These are phyloP conservation scores for Zosterops pallidus DNA, from an alignment of 2,113 vertebrate genomes.

Conservation along the genomic window DNA sequence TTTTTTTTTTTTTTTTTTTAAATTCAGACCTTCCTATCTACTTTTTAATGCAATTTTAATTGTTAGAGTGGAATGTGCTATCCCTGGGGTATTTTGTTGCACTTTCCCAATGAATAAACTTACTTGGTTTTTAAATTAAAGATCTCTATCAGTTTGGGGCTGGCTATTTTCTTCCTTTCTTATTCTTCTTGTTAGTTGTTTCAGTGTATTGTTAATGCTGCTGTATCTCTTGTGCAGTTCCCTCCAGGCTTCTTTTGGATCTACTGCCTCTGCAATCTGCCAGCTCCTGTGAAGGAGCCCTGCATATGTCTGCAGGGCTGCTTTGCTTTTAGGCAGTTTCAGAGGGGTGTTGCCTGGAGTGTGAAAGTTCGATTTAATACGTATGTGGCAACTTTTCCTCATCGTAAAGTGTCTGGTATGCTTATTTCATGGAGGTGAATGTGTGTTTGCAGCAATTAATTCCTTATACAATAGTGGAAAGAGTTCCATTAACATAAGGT, in stretches of 20 bases:
- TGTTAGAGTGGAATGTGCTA: slow-evolving; percentile 46
- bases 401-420: neutral
- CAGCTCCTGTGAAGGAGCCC: neutral
- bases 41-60: slow-evolving; percentile 71
- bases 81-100: slow-evolving; percentile 54
- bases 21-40: slow-evolving; percentile 34
- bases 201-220: slow-evolving; percentile 31
- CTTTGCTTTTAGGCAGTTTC: neutral
- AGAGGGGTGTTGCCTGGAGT: neutral
- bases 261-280: neutral
- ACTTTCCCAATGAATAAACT: slow-evolving; percentile 72
- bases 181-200: neutral
- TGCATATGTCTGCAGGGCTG: neutral
- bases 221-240: neutral
- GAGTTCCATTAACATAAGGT: neutral
- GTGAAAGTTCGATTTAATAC: neutral
- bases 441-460: neutral
- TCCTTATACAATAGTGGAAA: neutral
- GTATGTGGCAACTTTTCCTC: neutral
- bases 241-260: neutral
- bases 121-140: slow-evolving; percentile 74
- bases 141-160: slow-evolving; percentile 64
- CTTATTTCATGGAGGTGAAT: neutral
- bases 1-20: slow-evolving; percentile 44
- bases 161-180: neutral